phyloP scores from a whole-genome alignment of 2,797 vertebrate species.

The Sebastiscus albofasciatus region DNA sequence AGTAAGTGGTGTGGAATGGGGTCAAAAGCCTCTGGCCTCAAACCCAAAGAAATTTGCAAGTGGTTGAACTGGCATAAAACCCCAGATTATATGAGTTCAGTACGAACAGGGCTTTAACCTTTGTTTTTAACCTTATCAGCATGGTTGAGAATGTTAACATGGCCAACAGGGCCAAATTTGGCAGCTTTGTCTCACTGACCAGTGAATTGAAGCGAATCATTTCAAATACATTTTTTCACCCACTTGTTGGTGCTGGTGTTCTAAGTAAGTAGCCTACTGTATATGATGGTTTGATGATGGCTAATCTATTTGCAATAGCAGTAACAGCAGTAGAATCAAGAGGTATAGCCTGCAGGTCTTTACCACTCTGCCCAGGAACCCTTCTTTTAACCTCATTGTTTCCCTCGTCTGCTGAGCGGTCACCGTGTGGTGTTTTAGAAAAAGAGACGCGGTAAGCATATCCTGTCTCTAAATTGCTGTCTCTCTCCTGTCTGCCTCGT shows the following conservation, averaged over 20 bases:
- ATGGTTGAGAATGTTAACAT: background rate
- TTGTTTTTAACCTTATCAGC: background rate
- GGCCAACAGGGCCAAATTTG: background rate
- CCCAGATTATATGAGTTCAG: constrained; percentile 7
- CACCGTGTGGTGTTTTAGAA: background rate
- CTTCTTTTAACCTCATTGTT: background rate
- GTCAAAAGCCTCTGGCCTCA: background rate
- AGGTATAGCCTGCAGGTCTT: background rate
- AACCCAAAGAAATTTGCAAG: background rate
- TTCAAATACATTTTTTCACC: background rate
- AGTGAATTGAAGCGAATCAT: background rate
- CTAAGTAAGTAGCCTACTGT: too few relatives aligned
- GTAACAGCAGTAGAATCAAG: background rate
- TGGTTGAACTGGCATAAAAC: background rate
- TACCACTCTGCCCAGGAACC: background rate
- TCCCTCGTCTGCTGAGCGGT: background rate
- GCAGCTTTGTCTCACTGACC: background rate
- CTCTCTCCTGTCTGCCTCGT: background rate
- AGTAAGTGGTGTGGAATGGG: background rate
- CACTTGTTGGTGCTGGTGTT: background rate
- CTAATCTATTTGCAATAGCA: background rate
- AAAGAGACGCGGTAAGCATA: constrained; percentile 13
- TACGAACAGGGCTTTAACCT: constrained; percentile 11
- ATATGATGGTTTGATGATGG: background rate
- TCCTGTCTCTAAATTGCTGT: constrained; percentile 22